These are phyloP conservation scores for Ligdia adustata DNA, from an alignment of 2,888 invertebrate species.

Conservation along the genomic window DNA sequence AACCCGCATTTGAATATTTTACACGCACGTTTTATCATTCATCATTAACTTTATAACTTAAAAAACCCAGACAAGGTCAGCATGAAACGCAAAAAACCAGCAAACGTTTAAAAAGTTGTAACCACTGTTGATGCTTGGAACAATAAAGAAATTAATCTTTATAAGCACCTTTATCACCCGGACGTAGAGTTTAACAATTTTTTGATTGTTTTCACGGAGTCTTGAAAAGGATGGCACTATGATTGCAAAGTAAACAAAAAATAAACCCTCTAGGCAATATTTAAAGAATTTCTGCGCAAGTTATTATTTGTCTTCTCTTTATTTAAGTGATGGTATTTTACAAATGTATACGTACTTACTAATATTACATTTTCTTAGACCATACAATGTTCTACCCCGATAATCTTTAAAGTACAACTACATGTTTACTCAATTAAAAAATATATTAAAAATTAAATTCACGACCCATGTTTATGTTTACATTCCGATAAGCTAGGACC, in stretches of 20 bases:
- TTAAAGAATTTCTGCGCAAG: too few species aligned
- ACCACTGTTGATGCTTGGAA: slow-evolving; percentile 5
- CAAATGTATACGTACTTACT: too few species aligned
- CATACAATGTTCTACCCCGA: too few species aligned
- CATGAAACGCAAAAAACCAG: slow-evolving; percentile 14
- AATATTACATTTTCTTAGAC: too few species aligned
- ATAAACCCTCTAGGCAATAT: too few species aligned
- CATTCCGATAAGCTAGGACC: slow-evolving; percentile 3
- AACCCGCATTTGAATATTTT: slow-evolving; percentile 21
- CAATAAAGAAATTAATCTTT: slow-evolving; percentile 19
- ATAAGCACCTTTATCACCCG: slow-evolving; percentile 17
- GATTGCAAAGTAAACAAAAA: background rate
- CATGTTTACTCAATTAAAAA: background rate
- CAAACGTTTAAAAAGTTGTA: slow-evolving; percentile 15
- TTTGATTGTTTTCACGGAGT: slow-evolving; percentile 5
- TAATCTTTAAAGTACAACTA: too few species aligned
- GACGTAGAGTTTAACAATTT: slow-evolving; percentile 10
- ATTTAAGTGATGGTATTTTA: too few species aligned
- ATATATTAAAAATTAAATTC: too few species aligned
- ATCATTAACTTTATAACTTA: slow-evolving; percentile 14
- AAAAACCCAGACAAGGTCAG: slow-evolving; percentile 25
- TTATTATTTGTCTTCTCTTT: too few species aligned
- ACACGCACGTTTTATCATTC: slow-evolving; percentile 23
- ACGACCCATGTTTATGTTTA: too few species aligned
- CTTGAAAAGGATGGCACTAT: background rate